Base-by-base conservation (phyloP, 2,888 invertebrate genomes). In the Frankliniella intonsa region DNA sequence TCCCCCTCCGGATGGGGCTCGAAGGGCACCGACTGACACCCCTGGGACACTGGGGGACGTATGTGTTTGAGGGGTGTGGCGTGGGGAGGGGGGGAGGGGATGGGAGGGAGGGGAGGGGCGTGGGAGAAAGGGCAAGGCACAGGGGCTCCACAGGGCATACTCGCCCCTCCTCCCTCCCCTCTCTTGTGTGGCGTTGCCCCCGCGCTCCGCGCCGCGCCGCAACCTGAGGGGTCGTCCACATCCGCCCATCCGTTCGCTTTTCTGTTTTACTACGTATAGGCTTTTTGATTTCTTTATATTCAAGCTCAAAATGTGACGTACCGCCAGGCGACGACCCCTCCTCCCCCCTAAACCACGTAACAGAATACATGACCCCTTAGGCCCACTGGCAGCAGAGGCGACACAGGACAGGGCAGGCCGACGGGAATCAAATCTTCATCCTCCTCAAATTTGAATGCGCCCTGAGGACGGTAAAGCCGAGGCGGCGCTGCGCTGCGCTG, bases 11-110 rank as follows among this genome's bases (percentile, higher is more conserved):
- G 69, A n/a, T 7, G n/a, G 69, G 69, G 22, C 69, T 76, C 22
- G 69, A 76, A 76, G 69, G 69, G 69, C 69, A 76, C 69, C 22
- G 25, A 76, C 69, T 76, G 69, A 76, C 69, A 76, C 69, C 69
- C 69, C 69, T 69, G 69, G 69, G 69, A 76, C 69, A 22, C 69
- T 25, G 11, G 11, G 69, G 69, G 69, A 76, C 69, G 69, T 76
- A 25, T 76, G 69, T 76, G 69, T 76, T 76, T 25, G 69, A 38
- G 69, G 69, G 69, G 22, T 12, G 69, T 25, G 69, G 69, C 22
- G 22, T 2, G 12, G 55, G 55, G 12, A 17, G 55, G 2, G 55
- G 55, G 9, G 51, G 51, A 11, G 51, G 51, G 9, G 55, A 1
- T 62, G 62, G 62, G 22, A 25, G 12, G 22, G 69, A 25, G 69